phyloP scores from a whole-genome alignment of 2,113 vertebrate species.

The Cranoglanis bouderius region DNA sequence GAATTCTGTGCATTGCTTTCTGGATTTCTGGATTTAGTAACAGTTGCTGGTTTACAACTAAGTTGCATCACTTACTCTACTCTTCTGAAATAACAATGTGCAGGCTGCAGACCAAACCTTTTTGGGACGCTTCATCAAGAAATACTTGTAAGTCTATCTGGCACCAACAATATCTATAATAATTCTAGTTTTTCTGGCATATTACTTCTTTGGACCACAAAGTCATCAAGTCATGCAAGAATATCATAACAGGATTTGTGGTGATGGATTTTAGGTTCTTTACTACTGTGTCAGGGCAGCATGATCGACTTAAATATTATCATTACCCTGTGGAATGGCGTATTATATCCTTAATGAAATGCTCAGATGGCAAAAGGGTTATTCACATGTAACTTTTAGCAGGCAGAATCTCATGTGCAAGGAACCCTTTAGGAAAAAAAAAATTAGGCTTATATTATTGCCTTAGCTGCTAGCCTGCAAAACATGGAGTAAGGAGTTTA shows the following conservation, averaged over 20 bases:
- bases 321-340: not conserved
- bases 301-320: not conserved
- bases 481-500: not conserved
- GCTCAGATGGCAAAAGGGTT: not conserved
- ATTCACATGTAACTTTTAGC: not conserved
- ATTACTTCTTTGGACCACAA: not conserved
- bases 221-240: not conserved
- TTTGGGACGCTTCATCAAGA: not conserved
- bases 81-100: not conserved
- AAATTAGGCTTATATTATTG: not conserved
- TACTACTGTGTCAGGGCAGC: not conserved
- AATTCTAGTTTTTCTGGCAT: not conserved
- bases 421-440: not conserved
- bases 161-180: not conserved
- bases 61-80: conserved; percentile 5
- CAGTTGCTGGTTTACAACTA: conserved; percentile 13
- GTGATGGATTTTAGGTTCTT: conserved; percentile 3
- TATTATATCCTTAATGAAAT: not conserved
- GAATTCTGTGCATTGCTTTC: conserved; percentile 8
- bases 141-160: not conserved
- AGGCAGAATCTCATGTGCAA: not conserved
- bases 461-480: not conserved
- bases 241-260: not conserved
- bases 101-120: not conserved
- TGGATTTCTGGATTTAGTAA: conserved; percentile 27